A percentile compares a stretch with the other conserved stretches of the same genome.
These are phyloP conservation scores for Mesopsocus fuscifrons DNA, from an alignment of 2,888 invertebrate species.

Conservation along the genomic window DNA sequence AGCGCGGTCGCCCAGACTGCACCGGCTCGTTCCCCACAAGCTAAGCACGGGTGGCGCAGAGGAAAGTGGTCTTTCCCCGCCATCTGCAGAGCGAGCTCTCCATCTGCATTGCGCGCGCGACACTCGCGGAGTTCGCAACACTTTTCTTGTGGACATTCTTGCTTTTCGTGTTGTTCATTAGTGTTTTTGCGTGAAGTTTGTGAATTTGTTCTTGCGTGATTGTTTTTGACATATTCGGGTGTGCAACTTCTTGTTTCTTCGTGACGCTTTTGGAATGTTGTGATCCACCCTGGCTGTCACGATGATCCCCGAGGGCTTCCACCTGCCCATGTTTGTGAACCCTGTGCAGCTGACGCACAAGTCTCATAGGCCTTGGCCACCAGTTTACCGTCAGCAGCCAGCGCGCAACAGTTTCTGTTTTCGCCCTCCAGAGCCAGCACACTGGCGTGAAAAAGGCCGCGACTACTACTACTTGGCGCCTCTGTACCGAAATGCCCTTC, in stretches of 20 bases:
- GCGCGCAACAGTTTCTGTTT: constrained; percentile 16
- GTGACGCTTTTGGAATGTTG: too few species aligned
- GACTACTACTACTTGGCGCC: constrained; percentile 48
- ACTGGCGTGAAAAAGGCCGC: constrained; percentile 23
- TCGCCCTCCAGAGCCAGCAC: constrained; percentile 18
- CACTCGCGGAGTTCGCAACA: neutral
- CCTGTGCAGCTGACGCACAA: constrained; percentile 1
- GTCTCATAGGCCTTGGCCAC: constrained; percentile 40
- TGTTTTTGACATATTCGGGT: neutral
- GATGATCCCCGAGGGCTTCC: constrained; percentile 7
- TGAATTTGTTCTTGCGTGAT: neutral
- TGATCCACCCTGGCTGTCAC: neutral
- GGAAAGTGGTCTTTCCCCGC: neutral
- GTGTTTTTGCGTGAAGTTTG: neutral
- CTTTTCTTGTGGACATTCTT: neutral
- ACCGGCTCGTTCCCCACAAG: too few species aligned
- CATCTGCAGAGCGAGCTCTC: neutral
- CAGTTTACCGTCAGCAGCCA: constrained; percentile 32
- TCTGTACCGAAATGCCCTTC: constrained; percentile 41
- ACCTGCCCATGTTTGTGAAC: constrained; percentile 6
- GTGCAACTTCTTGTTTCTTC: neutral
- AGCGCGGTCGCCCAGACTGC: too few species aligned
- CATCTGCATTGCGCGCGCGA: neutral
- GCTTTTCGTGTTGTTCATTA: neutral
- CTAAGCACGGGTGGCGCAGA: neutral